Evolutionary conservation across 2,797 vertebrate genomes (phyloP), one percentile per base, ranked within the genome.

Genomic region (Hippocampus kuda): DNA sequence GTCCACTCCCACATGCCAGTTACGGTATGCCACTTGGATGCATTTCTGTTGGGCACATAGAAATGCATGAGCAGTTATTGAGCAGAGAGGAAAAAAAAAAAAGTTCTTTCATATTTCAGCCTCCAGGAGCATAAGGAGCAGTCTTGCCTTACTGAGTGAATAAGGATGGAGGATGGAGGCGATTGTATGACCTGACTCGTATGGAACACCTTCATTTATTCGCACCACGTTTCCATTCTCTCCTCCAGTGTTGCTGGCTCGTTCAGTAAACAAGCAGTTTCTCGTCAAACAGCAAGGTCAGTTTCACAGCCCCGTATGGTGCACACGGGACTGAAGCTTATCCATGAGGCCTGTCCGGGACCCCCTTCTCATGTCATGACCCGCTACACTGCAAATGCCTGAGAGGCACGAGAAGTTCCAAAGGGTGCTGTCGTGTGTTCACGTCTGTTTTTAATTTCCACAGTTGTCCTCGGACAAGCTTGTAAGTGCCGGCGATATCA

Each of bases 21-120:
- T 73, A 73, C 75, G 71, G 66, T 9, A 72, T 73, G 77, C 81
- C 80, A 73, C 80, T 77, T 70, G 76, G 73, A 83, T 80, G 82
- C 77, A 75, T 84, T 88, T 88, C 78, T 82, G 83, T 84, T 82
- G 73, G 42, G 16, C 27, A 72, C 62, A 15, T 64, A 80, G 79
- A 79, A 70, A 79, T 75, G 73, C 60, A 67, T 18, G 5, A 46
- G 26, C 65, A 74, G 65, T 72, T 53, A 80, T 51, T 67, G 68
- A 61, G 67, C 44, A 62, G 73, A 71, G 75, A 72, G 67, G 84
- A 82, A 75, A 76, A 83, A 88, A 38, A 34, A 34, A n/a, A n/a
- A 85, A 88, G 87, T 88, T 83, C 78, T 84, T 85, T 80, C 70
- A 82, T 84, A 77, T 66, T 84, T 70, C 74, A 76, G 76, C 83